A percentile compares a stretch with the other conserved stretches of the same genome.
Conservation (phyloP, 2,113 vertebrate genomes). For the Tor tambroides region DNA sequence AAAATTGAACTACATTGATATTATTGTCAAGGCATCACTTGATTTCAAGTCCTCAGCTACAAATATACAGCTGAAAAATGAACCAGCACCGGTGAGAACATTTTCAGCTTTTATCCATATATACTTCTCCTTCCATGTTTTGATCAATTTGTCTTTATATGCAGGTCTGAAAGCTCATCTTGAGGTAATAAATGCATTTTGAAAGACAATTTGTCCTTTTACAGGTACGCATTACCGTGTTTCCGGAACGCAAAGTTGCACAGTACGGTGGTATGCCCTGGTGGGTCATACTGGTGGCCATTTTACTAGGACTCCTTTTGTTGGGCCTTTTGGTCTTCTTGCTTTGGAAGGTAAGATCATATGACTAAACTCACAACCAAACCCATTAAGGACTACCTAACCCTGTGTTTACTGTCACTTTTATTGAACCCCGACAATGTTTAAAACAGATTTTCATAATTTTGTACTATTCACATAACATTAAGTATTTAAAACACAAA, state of each 20-base stretch:
- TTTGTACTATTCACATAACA: neutral
- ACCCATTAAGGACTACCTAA: neutral
- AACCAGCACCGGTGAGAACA: slow-evolving; percentile 78
- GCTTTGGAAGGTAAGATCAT: slow-evolving; percentile 90
- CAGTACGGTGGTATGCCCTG: slow-evolving; percentile 83
- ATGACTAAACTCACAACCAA: neutral
- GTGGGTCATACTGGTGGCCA: slow-evolving; percentile 93
- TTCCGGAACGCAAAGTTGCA: slow-evolving; percentile 83
- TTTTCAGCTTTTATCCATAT: neutral
- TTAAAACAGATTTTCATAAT: neutral
- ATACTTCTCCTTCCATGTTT: neutral
- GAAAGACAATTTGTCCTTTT: neutral
- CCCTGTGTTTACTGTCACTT: neutral
- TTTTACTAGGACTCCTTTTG: slow-evolving; percentile 88
- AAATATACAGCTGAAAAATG: slow-evolving; percentile 82
- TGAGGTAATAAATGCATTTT: neutral
- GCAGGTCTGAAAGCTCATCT: neutral
- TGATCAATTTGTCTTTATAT: neutral
- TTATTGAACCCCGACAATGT: neutral
- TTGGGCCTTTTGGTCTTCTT: slow-evolving; percentile 88
- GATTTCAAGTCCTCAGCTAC: slow-evolving; percentile 73
- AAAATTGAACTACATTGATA: slow-evolving; percentile 84
- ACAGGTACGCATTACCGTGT: slow-evolving; percentile 88
- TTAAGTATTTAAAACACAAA: slow-evolving; percentile 67
- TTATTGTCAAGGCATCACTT: slow-evolving; percentile 82